These are phyloP conservation scores for Rhabdophis nuchalis DNA, from an alignment of 2,797 vertebrate species.

Conservation along the genomic window DNA sequence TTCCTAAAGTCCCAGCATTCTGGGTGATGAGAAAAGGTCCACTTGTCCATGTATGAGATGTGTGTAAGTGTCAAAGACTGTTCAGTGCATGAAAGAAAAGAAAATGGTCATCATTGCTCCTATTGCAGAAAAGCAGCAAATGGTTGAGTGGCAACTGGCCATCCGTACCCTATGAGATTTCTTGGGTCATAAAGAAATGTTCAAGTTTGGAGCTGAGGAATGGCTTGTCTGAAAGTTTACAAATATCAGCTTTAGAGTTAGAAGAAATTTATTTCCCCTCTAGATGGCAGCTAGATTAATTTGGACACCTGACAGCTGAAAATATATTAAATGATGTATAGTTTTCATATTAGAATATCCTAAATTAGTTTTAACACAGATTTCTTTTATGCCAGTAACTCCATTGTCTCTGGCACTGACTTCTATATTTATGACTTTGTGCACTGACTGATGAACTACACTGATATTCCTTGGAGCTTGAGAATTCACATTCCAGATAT, in stretches of 20 bases:
- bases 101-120: not conserved
- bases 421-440: not conserved
- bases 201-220: not conserved
- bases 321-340: not conserved
- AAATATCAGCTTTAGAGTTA: not conserved
- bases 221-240: not conserved
- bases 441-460: not conserved
- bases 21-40: not conserved
- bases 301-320: not conserved
- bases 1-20: not conserved
- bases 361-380: not conserved
- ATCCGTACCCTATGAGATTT: not conserved
- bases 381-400: not conserved
- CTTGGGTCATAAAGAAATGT: not conserved
- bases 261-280: not conserved
- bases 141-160: not conserved
- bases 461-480: not conserved
- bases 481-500: not conserved
- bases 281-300: not conserved
- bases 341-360: not conserved
- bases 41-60: not conserved
- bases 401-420: not conserved
- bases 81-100: not conserved
- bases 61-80: not conserved
- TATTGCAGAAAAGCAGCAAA: not conserved